Evolutionary conservation across 2,797 vertebrate species (phyloP).

Genomic region (Cyclura pinguis): DNA sequence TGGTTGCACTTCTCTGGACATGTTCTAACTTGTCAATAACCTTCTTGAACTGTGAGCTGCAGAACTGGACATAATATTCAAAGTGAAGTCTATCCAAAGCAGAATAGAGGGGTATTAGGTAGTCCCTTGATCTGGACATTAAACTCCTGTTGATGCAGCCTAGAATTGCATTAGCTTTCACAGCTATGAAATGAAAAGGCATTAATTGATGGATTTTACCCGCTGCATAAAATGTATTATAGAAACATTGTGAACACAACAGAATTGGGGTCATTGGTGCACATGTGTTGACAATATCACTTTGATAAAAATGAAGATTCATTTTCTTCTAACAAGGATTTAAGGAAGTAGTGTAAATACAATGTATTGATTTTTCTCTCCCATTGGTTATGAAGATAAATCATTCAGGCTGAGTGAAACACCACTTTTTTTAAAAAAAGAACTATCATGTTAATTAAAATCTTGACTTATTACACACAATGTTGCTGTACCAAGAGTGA

Average conservation of each 20-base stretch:
- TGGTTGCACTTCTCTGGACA: too few species aligned
- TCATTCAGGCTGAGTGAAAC: constrained; percentile 58
- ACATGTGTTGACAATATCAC: constrained; percentile 49
- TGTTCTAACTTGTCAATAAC: too few species aligned
- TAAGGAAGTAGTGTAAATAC: constrained; percentile 54
- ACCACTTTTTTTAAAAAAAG: constrained; percentile 51
- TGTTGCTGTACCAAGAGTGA: constrained; percentile 43
- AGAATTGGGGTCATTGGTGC: neutral
- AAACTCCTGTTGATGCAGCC: too few species aligned
- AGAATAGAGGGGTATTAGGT: too few species aligned
- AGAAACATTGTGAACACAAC: neutral
- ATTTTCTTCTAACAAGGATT: constrained; percentile 36
- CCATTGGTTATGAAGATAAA: constrained; percentile 62
- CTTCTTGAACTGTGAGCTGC: too few species aligned
- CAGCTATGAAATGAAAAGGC: neutral
- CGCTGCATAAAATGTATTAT: neutral
- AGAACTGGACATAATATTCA: too few species aligned
- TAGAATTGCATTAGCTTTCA: too few species aligned
- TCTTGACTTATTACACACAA: constrained; percentile 48
- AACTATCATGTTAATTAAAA: constrained; percentile 67
- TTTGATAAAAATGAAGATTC: constrained; percentile 58
- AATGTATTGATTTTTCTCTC: constrained; percentile 53
- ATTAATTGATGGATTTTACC: neutral
- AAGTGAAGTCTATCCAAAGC: too few species aligned
- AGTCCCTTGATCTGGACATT: too few species aligned